Evolutionary conservation across 2,888 invertebrate genomes (phyloP).

Genomic region (Antitype chi): DNA sequence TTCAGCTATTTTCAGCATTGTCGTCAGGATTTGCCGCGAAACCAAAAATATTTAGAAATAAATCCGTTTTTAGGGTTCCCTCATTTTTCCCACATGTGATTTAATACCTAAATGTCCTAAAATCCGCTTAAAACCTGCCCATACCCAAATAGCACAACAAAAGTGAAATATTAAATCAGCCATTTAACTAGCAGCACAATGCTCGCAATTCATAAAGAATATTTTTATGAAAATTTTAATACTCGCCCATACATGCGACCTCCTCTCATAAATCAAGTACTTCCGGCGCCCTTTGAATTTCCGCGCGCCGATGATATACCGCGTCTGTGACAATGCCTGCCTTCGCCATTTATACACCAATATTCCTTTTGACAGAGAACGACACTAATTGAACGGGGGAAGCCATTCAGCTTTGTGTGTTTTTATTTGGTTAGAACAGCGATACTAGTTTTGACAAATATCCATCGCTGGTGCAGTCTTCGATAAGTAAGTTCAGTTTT

Average conservation of each 20-base stretch:
- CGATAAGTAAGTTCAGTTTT: background rate
- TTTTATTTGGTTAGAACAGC: slow-evolving; percentile 55
- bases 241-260: slow-evolving; percentile 82
- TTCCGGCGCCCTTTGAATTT: slow-evolving; percentile 88
- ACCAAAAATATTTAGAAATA: background rate
- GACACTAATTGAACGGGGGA: slow-evolving; percentile 81
- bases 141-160: slow-evolving; percentile 43
- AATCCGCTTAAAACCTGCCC: slow-evolving; percentile 38
- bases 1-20: background rate
- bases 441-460: slow-evolving; percentile 13
- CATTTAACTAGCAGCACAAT: slow-evolving; percentile 63
- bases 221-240: slow-evolving; percentile 88
- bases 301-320: slow-evolving; percentile 85
- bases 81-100: slow-evolving; percentile 14
- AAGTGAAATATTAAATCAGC: slow-evolving; percentile 59
- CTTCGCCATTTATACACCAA: slow-evolving; percentile 83
- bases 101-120: slow-evolving; percentile 6
- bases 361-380: slow-evolving; percentile 82
- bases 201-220: slow-evolving; percentile 79
- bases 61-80: background rate
- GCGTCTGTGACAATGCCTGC: slow-evolving; percentile 85
- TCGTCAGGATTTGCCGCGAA: background rate
- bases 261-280: slow-evolving; percentile 87
- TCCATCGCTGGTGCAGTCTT: slow-evolving; percentile 1
- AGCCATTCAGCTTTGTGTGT: slow-evolving; percentile 52